Conservation (phyloP, 2,113 vertebrate genomes). For the Nothoprocta pentlandii region DNA sequence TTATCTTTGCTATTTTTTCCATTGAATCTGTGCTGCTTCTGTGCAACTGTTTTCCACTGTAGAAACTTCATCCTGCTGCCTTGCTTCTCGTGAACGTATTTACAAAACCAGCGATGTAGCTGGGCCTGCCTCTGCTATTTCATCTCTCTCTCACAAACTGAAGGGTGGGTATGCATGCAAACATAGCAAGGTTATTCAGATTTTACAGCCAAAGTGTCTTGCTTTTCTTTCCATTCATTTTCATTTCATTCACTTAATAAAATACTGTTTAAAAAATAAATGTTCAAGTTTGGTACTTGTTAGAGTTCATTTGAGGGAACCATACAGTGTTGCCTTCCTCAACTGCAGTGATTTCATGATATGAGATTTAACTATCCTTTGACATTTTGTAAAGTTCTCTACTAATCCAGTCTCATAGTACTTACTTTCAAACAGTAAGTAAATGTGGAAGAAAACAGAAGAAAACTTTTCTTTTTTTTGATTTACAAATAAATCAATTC, state of each 20-base stretch:
- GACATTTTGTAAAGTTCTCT: background rate
- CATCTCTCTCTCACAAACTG: constrained; percentile 95
- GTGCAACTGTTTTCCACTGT: constrained; percentile 94
- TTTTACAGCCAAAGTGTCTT: constrained; percentile 1
- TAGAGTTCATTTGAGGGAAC: background rate
- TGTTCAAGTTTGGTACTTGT: background rate
- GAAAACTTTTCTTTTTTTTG: background rate
- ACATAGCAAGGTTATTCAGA: constrained; percentile 63
- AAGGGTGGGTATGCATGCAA: constrained; percentile 95
- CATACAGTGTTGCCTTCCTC: background rate
- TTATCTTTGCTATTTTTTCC: constrained; percentile 81
- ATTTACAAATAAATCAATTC: background rate
- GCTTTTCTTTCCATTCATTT: constrained; percentile 50
- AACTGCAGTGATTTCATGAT: background rate
- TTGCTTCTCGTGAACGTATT: constrained; percentile 96
- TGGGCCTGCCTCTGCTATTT: constrained; percentile 93
- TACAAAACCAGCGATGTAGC: constrained; percentile 92
- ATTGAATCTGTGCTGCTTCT: constrained; percentile 92
- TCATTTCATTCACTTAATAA: constrained; percentile 63
- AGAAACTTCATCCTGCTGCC: constrained; percentile 96
- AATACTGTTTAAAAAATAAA: background rate
- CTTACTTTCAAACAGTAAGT: background rate
- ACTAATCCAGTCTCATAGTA: background rate
- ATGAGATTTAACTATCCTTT: background rate
- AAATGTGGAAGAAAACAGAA: background rate